Base-by-base conservation (phyloP, 1,140 invertebrate genomes). In the Drosophila pectinifera region DNA sequence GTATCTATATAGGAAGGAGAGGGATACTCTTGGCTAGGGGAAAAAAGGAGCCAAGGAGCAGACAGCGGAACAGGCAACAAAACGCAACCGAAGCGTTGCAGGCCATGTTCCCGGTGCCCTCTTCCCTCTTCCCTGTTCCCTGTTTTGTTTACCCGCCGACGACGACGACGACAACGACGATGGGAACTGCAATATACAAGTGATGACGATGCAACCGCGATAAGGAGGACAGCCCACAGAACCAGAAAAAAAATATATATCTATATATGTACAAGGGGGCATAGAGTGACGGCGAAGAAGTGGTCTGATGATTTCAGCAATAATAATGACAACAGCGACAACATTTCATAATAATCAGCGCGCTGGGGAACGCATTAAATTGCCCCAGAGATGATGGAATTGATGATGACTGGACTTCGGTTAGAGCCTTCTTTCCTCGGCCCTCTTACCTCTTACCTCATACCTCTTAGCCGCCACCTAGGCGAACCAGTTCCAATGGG, bases 261-360 rank as follows among this genome's bases (percentile, higher is more conserved):
- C 20, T 34, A 5, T 24, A 46, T 1, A 46, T n/a, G n/a, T n/a
- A n/a, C n/a, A 46, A 46, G 22, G 45, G 49, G 8, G 36, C 36
- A 38, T 38, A 34, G 31, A 34, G 31, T 11, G 36, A 38, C 36
- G 58, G 3, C 36, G 10, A 16, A 38, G 64, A 67, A 68, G 64
- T 55, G 48, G 63, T 63, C 68, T 46, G 68, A 41, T 73, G 55
- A 57, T 73, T 70, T 49, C 36, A 48, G 54, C 53, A 49, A 48
- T 43, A 77, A 65, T 55, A 59, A 65, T 64, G 74, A 78, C 54
- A 78, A 64, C 56, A 72, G 67, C 56, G 62, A 77, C 58, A 76
- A 81, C 68, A 78, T 79, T 79, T 80, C 78, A 81, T 73, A 77
- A 80, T 73, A 81, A 81, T 67, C 77, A 75, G 63, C 68, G 68